A percentile compares a stretch with the other conserved stretches of the same genome.
Evolutionary conservation across 2,888 invertebrate genomes (phyloP).

Genomic region (Macaria notata): DNA sequence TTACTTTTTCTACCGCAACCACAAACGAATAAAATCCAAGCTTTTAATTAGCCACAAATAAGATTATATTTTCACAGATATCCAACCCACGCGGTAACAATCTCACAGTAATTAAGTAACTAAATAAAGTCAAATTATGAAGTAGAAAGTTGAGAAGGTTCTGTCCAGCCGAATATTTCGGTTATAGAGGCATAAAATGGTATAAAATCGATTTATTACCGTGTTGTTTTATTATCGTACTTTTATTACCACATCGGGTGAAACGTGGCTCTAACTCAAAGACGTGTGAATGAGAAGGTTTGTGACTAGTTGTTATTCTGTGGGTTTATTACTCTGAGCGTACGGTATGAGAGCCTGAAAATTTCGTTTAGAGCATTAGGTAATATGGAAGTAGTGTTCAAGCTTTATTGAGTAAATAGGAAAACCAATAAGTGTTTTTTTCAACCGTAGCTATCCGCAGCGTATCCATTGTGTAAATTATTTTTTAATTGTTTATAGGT

Average conservation of each 20-base stretch:
- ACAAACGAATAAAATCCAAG: no score
- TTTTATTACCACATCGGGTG: conserved; percentile 36
- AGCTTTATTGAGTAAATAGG: no score
- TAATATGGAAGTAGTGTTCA: no score
- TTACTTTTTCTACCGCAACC: no score
- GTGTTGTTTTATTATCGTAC: conserved; percentile 17
- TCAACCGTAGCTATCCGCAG: no score
- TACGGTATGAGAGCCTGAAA: no score
- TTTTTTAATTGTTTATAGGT: no score
- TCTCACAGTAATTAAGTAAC: conserved; percentile 11
- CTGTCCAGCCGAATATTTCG: conserved; percentile 8
- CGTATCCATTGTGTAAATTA: no score
- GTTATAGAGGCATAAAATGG: no score
- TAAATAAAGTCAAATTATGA: conserved; percentile 3
- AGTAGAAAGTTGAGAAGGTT: conserved; percentile 11
- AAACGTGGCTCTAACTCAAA: conserved; percentile 36
- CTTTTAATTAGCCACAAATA: background rate
- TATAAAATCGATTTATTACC: conserved; percentile 40
- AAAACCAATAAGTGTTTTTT: no score
- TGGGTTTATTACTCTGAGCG: background rate
- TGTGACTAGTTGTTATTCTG: conserved; percentile 3
- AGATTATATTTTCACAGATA: background rate
- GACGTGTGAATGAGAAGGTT: conserved; percentile 37
- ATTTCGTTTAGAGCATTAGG: no score
- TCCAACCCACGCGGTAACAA: conserved; percentile 14